Evolutionary conservation across 2,797 vertebrate species (phyloP).

Genomic region (Kryptolebias ocellatus): DNA sequence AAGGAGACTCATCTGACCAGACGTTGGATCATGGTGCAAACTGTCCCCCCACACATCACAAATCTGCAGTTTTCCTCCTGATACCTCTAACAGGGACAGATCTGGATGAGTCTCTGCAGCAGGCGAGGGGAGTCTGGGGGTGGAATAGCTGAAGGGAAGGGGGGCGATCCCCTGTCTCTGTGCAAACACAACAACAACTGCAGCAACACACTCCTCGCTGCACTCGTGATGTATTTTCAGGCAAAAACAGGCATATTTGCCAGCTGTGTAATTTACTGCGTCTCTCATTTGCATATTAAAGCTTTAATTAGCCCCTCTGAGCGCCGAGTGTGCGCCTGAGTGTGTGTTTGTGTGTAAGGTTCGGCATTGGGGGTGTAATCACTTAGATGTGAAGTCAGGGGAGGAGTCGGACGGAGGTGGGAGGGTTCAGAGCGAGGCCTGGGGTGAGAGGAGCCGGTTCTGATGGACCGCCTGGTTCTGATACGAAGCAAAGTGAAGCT

Average conservation of each 20-base stretch:
- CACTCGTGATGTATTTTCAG: constrained; percentile 84
- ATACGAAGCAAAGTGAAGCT: not conserved
- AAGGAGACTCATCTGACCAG: no score
- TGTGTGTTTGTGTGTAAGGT: constrained; percentile 19
- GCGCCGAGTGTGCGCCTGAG: constrained; percentile 66
- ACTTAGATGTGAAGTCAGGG: constrained; percentile 82
- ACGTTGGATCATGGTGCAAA: no score
- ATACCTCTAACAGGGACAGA: constrained; percentile 53
- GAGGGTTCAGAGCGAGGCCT: constrained; percentile 51
- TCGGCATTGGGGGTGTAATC: constrained; percentile 83
- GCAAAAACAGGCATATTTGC: constrained; percentile 97
- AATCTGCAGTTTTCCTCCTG: constrained; percentile 33
- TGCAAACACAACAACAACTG: constrained; percentile 75
- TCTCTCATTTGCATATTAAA: constrained; percentile 99
- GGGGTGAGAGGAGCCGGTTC: constrained; percentile 34
- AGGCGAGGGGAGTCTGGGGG: constrained; percentile 11
- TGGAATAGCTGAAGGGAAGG: constrained; percentile 23
- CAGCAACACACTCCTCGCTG: constrained; percentile 76
- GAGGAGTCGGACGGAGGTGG: constrained; percentile 4
- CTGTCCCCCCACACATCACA: not conserved
- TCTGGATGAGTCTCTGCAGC: constrained; percentile 47
- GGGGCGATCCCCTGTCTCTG: constrained; percentile 68
- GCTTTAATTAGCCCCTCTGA: constrained; percentile 99
- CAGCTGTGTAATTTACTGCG: constrained; percentile 97
- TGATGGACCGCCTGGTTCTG: not conserved